phyloP scores from a whole-genome alignment of 37 sponge, comb jelly and placozoan genomes.

The Petrosia ficiformis region DNA sequence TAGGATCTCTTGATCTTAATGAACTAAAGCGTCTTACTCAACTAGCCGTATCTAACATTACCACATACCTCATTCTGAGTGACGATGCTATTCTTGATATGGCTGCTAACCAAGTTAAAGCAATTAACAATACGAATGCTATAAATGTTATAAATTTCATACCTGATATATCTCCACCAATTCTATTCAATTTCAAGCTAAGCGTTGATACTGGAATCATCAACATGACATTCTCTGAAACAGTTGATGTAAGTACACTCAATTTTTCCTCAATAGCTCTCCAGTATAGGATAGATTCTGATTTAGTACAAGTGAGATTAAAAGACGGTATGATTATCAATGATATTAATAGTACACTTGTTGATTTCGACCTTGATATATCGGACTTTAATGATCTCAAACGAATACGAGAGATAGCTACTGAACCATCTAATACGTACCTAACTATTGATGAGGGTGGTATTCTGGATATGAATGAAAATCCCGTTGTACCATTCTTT shows the following conservation, averaged over 20 bases:
- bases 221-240: slow-evolving; percentile 75
- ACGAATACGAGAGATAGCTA: slow-evolving; percentile 51
- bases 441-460: slow-evolving; percentile 54
- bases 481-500: slow-evolving; percentile 27
- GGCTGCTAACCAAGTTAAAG: slow-evolving; percentile 55
- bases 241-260: slow-evolving; percentile 62
- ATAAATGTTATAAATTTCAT: slow-evolving; percentile 51
- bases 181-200: slow-evolving; percentile 44
- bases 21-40: slow-evolving; percentile 65
- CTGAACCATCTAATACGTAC: slow-evolving; percentile 40
- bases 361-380: slow-evolving; percentile 40
- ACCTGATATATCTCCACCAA: slow-evolving; percentile 61
- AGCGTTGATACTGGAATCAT: slow-evolving; percentile 63
- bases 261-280: slow-evolving; percentile 47
- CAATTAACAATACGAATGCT: slow-evolving; percentile 69
- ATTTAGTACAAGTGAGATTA: slow-evolving; percentile 22
- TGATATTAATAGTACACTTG: slow-evolving; percentile 43
- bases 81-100: slow-evolving; percentile 59
- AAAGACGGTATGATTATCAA: slow-evolving; percentile 60
- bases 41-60: slow-evolving; percentile 58
- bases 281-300: slow-evolving; percentile 10
- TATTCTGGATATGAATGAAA: slow-evolving; percentile 72
- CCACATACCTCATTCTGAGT: slow-evolving; percentile 68
- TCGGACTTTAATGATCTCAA: slow-evolving; percentile 78
- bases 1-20: slow-evolving; percentile 75